Evolutionary conservation across 2,113 vertebrate genomes (phyloP).

Genomic region (Callionymus lyra): DNA sequence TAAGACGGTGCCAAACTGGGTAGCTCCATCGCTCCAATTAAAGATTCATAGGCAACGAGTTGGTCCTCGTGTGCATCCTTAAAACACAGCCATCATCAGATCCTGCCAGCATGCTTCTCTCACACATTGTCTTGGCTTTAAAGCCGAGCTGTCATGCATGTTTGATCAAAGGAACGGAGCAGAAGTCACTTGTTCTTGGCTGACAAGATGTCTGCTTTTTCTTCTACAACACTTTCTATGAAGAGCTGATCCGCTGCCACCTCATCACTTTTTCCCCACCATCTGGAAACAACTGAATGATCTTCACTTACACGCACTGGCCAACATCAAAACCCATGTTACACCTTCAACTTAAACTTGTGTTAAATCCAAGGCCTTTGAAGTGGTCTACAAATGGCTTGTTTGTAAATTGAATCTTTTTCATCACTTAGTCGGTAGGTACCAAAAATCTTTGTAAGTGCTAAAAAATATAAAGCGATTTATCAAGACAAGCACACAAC

Average conservation of each 20-base stretch:
- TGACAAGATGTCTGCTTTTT: constrained; percentile 25
- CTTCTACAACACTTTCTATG: constrained; percentile 26
- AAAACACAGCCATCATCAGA: constrained; percentile 27
- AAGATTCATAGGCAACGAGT: constrained; percentile 23
- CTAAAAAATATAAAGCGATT: too few species aligned
- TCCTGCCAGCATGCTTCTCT: constrained; percentile 27
- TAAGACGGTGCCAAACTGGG: constrained; percentile 8
- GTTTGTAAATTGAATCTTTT: too few species aligned
- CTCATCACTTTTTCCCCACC: constrained; percentile 6
- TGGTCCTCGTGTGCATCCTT: constrained; percentile 29
- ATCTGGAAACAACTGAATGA: too few species aligned
- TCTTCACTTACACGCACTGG: too few species aligned
- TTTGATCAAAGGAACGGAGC: constrained; percentile 56
- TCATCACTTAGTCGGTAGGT: too few species aligned
- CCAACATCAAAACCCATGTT: too few species aligned
- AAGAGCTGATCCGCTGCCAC: constrained; percentile 29
- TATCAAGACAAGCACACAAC: too few species aligned
- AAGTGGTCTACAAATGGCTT: too few species aligned
- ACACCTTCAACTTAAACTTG: too few species aligned
- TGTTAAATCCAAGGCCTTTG: too few species aligned
- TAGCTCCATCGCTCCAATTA: constrained; percentile 27
- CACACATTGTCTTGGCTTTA: constrained; percentile 55
- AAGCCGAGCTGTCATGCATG: constrained; percentile 61
- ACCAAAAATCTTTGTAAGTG: too few species aligned
- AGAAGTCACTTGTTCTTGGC: constrained; percentile 40